phyloP scores from a whole-genome alignment of 2,113 vertebrate species.

The Gymnorhina tibicen region DNA sequence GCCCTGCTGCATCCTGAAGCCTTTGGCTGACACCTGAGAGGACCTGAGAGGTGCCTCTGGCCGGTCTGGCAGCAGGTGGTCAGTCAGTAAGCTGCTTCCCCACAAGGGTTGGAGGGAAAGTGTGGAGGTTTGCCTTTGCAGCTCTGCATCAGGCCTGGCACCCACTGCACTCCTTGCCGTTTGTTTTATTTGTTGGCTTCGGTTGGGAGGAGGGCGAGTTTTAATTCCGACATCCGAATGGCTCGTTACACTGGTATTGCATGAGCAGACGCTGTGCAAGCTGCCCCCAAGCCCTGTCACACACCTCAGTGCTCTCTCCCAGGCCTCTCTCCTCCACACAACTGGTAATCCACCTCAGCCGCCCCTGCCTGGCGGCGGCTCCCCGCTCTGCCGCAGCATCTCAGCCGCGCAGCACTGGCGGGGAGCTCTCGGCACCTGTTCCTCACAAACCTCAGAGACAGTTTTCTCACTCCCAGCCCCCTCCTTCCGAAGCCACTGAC shows the following conservation, averaged over 20 bases:
- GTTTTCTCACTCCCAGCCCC: background rate
- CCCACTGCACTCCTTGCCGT: background rate
- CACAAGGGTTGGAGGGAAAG: background rate
- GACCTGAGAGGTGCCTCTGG: background rate
- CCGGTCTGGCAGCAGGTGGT: background rate
- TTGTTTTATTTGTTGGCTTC: background rate
- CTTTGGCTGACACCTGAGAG: background rate
- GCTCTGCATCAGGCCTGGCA: background rate
- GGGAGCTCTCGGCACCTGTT: background rate
- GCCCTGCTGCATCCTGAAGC: background rate
- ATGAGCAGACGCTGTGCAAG: background rate
- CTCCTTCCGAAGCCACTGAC: constrained; percentile 46
- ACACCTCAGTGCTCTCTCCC: constrained; percentile 8
- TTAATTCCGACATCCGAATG: background rate
- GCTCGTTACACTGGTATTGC: constrained; percentile 45
- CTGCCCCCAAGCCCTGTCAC: background rate
- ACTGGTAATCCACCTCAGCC: constrained; percentile 76
- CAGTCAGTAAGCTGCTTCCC: background rate
- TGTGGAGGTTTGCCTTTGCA: background rate
- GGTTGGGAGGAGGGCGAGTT: background rate
- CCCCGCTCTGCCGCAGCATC: background rate
- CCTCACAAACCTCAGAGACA: constrained; percentile 54
- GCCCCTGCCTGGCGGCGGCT: background rate
- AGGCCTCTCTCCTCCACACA: constrained; percentile 58
- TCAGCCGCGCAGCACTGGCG: rapidly evolving